These are phyloP conservation scores for Himantopus leucocephalus DNA, from an alignment of 2,113 vertebrate genomes.

Conservation along the genomic window DNA sequence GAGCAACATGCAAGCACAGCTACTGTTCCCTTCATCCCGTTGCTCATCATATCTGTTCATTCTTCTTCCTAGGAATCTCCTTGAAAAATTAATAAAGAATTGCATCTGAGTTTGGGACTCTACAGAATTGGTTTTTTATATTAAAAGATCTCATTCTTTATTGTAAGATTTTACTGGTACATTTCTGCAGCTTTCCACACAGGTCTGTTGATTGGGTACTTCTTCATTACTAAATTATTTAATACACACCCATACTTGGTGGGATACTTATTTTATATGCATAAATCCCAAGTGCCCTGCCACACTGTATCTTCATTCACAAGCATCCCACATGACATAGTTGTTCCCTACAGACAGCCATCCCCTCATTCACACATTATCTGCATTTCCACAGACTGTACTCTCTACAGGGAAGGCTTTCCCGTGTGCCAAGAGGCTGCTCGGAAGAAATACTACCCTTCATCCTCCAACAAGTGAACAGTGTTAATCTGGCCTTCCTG, in stretches of 20 bases:
- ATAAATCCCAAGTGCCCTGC: neutral
- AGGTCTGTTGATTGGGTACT: neutral
- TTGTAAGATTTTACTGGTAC: neutral
- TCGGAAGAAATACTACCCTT: fast-evolving
- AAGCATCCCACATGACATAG: neutral
- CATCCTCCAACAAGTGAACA: neutral
- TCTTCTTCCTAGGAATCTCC: neutral
- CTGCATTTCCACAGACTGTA: neutral
- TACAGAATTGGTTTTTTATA: neutral
- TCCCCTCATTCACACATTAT: neutral
- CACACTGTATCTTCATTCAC: neutral
- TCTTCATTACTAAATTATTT: neutral
- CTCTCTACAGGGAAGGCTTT: neutral
- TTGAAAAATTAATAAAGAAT: neutral
- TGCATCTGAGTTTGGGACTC: neutral
- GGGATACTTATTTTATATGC: neutral
- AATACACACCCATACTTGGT: neutral
- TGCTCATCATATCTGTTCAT: neutral
- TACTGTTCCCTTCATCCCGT: neutral
- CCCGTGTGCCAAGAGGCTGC: neutral
- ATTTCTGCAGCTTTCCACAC: neutral
- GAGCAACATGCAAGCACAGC: neutral
- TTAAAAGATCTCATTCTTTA: neutral
- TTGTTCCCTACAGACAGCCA: neutral
- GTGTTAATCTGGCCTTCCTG: neutral